These are phyloP conservation scores for Cloeon dipterum DNA, from an alignment of 2,888 invertebrate genomes.

Conservation along the genomic window DNA sequence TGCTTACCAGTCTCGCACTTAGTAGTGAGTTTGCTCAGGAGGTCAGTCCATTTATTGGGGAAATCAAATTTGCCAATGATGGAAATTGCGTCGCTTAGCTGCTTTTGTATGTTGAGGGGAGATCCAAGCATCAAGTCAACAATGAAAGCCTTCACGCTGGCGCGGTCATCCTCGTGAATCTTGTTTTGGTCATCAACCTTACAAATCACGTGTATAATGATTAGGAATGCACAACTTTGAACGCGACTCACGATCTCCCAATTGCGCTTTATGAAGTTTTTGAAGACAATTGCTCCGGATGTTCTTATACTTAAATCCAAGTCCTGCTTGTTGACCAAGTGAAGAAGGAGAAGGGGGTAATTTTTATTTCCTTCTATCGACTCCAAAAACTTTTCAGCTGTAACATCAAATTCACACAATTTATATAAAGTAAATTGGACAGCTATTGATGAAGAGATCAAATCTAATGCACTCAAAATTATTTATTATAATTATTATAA, in stretches of 20 bases:
- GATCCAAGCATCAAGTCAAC: conserved; percentile 83
- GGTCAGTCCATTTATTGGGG: conserved; percentile 85
- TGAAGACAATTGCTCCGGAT: conserved; percentile 83
- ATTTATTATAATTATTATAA: too few relatives aligned
- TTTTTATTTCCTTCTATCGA: conserved; percentile 77
- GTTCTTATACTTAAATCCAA: conserved; percentile 62
- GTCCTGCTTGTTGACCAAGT: conserved; percentile 63
- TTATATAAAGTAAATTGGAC: too few relatives aligned
- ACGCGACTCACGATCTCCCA: conserved; percentile 50
- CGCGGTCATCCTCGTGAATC: conserved; percentile 58
- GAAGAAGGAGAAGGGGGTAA: conserved; percentile 65
- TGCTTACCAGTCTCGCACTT: conserved; percentile 77
- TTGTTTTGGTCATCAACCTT: conserved; percentile 54
- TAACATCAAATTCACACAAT: conserved; percentile 11
- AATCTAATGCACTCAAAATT: too few relatives aligned
- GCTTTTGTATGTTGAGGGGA: conserved; percentile 74
- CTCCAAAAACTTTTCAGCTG: conserved; percentile 82
- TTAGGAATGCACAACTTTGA: not conserved
- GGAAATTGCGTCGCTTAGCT: conserved; percentile 85
- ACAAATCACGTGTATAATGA: not conserved
- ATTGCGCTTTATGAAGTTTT: conserved; percentile 89
- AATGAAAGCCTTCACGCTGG: conserved; percentile 60
- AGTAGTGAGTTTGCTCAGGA: conserved; percentile 81
- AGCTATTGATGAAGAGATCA: too few relatives aligned
- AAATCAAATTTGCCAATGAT: conserved; percentile 95